Evolutionary conservation across 2,888 invertebrate species (phyloP).

Genomic region (Keiferia lycopersicella): DNA sequence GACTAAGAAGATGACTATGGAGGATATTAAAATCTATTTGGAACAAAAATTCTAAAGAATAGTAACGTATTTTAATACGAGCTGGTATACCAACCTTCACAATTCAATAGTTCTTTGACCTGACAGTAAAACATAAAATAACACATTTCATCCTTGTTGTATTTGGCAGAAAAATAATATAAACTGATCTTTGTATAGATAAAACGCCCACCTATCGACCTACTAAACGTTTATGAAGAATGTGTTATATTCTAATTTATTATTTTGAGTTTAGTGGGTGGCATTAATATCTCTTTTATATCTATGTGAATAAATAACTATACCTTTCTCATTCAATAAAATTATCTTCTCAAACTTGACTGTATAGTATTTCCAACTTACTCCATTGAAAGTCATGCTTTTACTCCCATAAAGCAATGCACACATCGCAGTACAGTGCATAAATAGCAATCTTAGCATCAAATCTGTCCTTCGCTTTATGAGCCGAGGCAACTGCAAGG

Average conservation of each 20-base stretch:
- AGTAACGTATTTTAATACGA: too few relatives aligned
- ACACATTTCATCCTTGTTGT: not conserved
- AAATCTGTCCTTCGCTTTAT: conserved; percentile 23
- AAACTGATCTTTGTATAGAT: not conserved
- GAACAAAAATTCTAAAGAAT: too few relatives aligned
- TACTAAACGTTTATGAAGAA: not conserved
- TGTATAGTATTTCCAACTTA: too few relatives aligned
- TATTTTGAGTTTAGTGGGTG: too few relatives aligned
- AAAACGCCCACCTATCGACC: not conserved
- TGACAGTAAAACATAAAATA: too few relatives aligned
- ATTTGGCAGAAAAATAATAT: not conserved
- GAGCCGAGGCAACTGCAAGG: conserved; percentile 21
- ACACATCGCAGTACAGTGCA: not conserved
- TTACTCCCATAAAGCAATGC: not conserved
- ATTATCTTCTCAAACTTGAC: too few relatives aligned
- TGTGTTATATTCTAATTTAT: too few relatives aligned
- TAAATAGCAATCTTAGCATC: conserved; percentile 20
- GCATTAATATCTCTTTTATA: not conserved
- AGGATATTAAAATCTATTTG: too few relatives aligned
- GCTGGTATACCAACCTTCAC: too few relatives aligned
- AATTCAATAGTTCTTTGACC: too few relatives aligned
- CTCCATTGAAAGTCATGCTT: too few relatives aligned
- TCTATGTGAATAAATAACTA: not conserved
- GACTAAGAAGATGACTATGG: not conserved
- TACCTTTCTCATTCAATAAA: not conserved